Base-by-base conservation (phyloP, 1,140 invertebrate species). In the Drosophila melanica region DNA sequence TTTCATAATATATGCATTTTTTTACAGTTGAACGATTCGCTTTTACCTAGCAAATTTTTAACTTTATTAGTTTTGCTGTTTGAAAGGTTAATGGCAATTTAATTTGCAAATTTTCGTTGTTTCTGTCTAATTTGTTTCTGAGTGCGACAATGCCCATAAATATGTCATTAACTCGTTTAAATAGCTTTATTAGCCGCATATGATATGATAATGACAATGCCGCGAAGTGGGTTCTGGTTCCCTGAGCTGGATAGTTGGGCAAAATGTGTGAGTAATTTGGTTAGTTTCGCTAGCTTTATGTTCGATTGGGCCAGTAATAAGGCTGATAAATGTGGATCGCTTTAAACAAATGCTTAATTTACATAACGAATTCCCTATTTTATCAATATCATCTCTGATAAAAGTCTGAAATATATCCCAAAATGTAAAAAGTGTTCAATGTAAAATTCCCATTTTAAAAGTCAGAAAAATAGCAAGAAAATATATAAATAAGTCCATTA, bases 151-250 rank as follows among this genome's bases (percentile, higher is more conserved):
- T 66, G 33, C 60, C 47, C 45, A 72, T 90, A 89, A 89, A 84
- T 89, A 90, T 77, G 84, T 84, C 84, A 89, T 89, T 90, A 89
- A 80, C 79, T 80, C 42, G 65, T 71, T 72, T 84, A 80, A 89
- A 89, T 80, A 68, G 74, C 84, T 89, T 89, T 89, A 89, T 89
- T 89, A 89, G 84, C 53, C 48, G 69, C 23, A 80, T 89, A 69
- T 79, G 75, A 82, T 77, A 77, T 35, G 16, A 35, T 41, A 30
- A 53, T 37, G 47, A 37, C 14, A 54, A 54, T 41, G 23, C n/a
- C 12, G 6, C 6, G 33, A 11, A 58, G 54, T 48, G 16, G 20
- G 42, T 37, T 50, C 33, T 63, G 59, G 48, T 37, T 79, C 57
- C 44, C 57, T 44, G 47, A 33, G n/a, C 45, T n/a, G 7, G n/a